Evolutionary conservation across 2,113 vertebrate genomes (phyloP), one percentile per base, ranked within the genome.

Genomic region (Scophthalmus maximus): DNA sequence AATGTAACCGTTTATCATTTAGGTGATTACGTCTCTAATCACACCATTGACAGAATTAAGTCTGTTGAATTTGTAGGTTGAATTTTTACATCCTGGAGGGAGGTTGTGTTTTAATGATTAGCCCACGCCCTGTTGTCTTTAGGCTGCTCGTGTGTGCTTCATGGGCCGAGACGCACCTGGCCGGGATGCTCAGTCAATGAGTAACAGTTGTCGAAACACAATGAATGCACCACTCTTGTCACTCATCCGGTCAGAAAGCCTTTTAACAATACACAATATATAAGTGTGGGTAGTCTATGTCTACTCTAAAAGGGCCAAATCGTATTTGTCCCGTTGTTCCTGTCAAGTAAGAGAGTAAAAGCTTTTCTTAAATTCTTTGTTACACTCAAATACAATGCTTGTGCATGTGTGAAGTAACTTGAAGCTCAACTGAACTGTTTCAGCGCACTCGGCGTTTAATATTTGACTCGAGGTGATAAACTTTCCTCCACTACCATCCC

Each of bases 131-230:
- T 70, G 57, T 66, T 76, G 76, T 79, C 40, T 53, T 67, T 38
- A n/a, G 27, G 44, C 68, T 52, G 25, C 49, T 34, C 30, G 30
- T 55, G 18, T n/a, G 34, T 58, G 66, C 52, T 77, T 79, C 72
- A 69, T 82, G 44, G 29, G 68, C 58, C 57, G 60, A 53, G 25
- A 76, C 69, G 67, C 8, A 8, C 12, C 12, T 44, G 22, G 38
- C 50, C 49, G 15, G 44, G 49, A 62, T 3, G 2, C 38, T 17
- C 1, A 42, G 85, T 86, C 47, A 85, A 82, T 89, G 64, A 88
- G 66, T 85, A 78, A 85, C 73, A 68, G 40, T 56, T 15, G 55
- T 69, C 52, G 46, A 72, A 73, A 74, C 53, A 73, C 63, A 75
- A 67, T 73, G 71, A 80, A 55, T 23, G 8, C 30, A 46, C 34